Percentiles rank a stretch among this genome's conserved stretches.
Evolutionary conservation across 2,888 invertebrate genomes (phyloP).

Genomic region (Pilophorus perplexus): DNA sequence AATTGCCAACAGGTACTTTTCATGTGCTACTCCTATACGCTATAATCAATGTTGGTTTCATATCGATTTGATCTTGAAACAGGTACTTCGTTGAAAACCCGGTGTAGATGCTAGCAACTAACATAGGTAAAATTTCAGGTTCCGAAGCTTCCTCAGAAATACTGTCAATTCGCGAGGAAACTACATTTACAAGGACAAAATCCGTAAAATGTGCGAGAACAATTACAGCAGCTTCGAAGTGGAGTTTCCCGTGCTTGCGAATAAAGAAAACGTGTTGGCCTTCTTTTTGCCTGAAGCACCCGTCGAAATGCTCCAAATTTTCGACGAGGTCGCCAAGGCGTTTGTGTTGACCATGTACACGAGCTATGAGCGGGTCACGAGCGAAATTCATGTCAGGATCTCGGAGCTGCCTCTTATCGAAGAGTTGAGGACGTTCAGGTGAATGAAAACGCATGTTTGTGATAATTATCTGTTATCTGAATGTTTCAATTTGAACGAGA

Average conservation of each 20-base stretch:
- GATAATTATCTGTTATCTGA: too few relatives aligned
- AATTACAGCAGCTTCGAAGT: constrained; percentile 62
- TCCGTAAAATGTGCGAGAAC: constrained; percentile 90
- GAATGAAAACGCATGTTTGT: too few relatives aligned
- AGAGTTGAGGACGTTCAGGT: constrained; percentile 87
- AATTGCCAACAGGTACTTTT: constrained; percentile 73
- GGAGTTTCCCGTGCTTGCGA: constrained; percentile 87
- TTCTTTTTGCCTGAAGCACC: constrained; percentile 98
- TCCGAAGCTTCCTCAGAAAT: constrained; percentile 82
- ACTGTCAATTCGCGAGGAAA: constrained; percentile 83
- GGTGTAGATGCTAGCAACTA: too few relatives aligned
- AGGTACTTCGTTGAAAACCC: too few relatives aligned
- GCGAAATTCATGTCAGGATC: constrained; percentile 92
- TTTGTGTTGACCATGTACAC: constrained; percentile 93
- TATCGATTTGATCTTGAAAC: too few relatives aligned
- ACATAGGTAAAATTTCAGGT: too few relatives aligned
- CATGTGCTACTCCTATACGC: too few relatives aligned
- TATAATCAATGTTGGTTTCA: constrained; percentile 32
- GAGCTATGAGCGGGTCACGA: constrained; percentile 90
- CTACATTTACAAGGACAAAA: constrained; percentile 84
- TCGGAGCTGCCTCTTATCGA: constrained; percentile 93
- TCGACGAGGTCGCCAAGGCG: constrained; percentile 87
- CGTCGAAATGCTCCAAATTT: constrained; percentile 91
- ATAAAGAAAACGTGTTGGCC: constrained; percentile 88
- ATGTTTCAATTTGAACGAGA: not conserved